Evolutionary conservation across 2,113 vertebrate genomes (phyloP).

Genomic region (Boulengeromyrus knoepffleri): DNA sequence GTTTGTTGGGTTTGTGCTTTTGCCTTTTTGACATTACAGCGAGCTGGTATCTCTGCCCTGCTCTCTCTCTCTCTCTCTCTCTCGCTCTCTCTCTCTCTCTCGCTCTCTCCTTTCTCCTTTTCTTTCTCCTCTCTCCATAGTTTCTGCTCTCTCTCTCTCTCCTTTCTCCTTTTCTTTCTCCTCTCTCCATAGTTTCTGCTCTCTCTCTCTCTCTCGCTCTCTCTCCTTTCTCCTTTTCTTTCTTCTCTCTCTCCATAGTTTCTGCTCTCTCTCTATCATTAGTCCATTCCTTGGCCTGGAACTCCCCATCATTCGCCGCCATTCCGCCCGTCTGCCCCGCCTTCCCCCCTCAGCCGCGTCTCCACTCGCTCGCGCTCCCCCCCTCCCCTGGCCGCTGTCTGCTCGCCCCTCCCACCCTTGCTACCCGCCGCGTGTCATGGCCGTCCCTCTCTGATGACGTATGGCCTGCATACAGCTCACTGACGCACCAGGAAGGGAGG

Average conservation of each 20-base stretch:
- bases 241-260: neutral
- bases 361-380: neutral
- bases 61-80: neutral
- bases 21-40: neutral
- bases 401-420: neutral
- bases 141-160: neutral
- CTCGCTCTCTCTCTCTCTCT: neutral
- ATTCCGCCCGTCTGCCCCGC: neutral
- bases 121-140: too few species aligned
- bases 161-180: neutral
- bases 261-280: neutral
- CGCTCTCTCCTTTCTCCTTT: neutral
- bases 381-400: neutral
- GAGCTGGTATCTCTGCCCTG: neutral
- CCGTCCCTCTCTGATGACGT: neutral
- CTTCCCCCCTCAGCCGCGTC: neutral
- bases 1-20: neutral
- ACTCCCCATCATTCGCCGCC: neutral
- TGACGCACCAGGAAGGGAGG: neutral
- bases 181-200: neutral
- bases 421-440: neutral
- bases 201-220: neutral
- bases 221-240: neutral
- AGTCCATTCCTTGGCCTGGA: neutral
- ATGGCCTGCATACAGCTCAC: neutral